Evolutionary conservation across 2,888 invertebrate species (phyloP), one percentile per base, ranked within the genome.

Genomic region (Tachystola acroxantha): DNA sequence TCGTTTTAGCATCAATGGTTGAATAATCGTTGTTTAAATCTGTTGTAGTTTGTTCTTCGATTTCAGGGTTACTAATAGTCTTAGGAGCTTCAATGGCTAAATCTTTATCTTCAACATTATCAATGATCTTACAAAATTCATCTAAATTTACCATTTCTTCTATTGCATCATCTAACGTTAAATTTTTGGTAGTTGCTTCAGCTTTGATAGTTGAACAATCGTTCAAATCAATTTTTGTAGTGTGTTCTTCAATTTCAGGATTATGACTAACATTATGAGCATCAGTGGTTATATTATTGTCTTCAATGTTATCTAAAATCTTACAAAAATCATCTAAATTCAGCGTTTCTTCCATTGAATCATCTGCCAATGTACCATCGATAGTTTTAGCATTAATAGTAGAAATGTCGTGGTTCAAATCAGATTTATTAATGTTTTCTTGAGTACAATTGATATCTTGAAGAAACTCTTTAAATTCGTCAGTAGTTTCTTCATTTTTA

Each of bases 91-190:
- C 16, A 16, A 16, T 16, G 6, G 16, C 3, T 16, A 16, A 16
- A 16, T 16, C 16, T 16, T 16, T n/a, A n/a, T n/a, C 24, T 24
- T 24, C 24, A n/a, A 4, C n/a, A n/a, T 9, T 24, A n/a, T 24
- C n/a, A 7, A 24, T n/a, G 14, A 37, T 33, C 19, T 13, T 11
- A 3, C 41, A 39, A 33, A 51, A 46, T 30, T 45, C 40, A 16
- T 45, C 37, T 10, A 43, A 30, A 32, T 40, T 22, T 9, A 25
- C 6, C 6, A 24, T 13, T 10, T 33, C 25, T 25, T 24, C 33
- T 10, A 10, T 32, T 5, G 10, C 13, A n/a, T 7, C 10, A 25
- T 22, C 16, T 16, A 16, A 6, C 3, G n/a, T n/a, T n/a, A n/a
- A n/a, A n/a, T n/a, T n/a, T n/a, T n/a, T n/a, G n/a, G n/a, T n/a